Conservation (phyloP, 2,113 vertebrate genomes). For the Nerophis ophidion region DNA sequence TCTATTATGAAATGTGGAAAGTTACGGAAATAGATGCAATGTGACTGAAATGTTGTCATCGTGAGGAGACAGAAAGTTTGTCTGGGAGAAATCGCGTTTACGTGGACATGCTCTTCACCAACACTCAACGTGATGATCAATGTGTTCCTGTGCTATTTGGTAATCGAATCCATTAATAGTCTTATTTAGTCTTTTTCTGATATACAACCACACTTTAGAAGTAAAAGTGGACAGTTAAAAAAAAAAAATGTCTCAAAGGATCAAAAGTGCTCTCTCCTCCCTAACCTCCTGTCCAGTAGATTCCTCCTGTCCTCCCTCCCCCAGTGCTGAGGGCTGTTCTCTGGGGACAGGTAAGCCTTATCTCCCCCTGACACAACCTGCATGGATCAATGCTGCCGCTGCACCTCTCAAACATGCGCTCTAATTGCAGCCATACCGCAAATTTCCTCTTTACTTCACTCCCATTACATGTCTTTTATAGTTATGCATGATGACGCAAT, state of each 20-base stretch:
- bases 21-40: too few relatives aligned
- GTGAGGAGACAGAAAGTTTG: too few relatives aligned
- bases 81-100: too few relatives aligned
- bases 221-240: not conserved
- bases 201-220: too few relatives aligned
- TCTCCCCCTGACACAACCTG: conserved; percentile 73
- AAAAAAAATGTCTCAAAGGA: conserved; percentile 15
- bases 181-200: too few relatives aligned
- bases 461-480: conserved; percentile 48
- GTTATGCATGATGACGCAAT: conserved; percentile 26
- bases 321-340: conserved; percentile 62
- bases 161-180: too few relatives aligned
- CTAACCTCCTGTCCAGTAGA: conserved; percentile 32
- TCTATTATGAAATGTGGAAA: too few relatives aligned
- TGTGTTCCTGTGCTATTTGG: too few relatives aligned
- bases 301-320: conserved; percentile 40
- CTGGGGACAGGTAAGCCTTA: conserved; percentile 71
- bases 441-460: conserved; percentile 48
- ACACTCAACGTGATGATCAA: too few relatives aligned
- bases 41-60: too few relatives aligned
- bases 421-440: conserved; percentile 49
- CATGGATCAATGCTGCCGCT: conserved; percentile 73
- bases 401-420: conserved; percentile 53
- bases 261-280: conserved; percentile 26
- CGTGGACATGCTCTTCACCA: too few relatives aligned